These are phyloP conservation scores for Morpho deidamia DNA, from an alignment of 2,888 invertebrate genomes.

Conservation along the genomic window DNA sequence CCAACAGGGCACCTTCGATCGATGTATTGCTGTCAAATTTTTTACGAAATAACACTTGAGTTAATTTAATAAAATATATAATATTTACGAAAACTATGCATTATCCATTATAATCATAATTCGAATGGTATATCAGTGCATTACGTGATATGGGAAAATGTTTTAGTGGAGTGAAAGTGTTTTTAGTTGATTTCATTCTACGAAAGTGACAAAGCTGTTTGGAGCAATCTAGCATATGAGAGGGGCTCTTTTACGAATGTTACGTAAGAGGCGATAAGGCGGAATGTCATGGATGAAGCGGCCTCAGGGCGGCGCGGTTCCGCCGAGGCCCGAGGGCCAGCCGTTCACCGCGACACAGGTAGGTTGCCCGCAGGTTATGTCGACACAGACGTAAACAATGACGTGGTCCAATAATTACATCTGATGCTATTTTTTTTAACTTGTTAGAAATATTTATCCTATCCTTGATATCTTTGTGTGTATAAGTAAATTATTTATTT, in stretches of 20 bases:
- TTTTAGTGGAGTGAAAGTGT: conserved; percentile 60
- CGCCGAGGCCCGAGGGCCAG: conserved; percentile 46
- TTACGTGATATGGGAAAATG: conserved; percentile 16
- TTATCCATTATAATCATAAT: background rate
- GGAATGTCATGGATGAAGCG: conserved; percentile 75
- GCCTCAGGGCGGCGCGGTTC: conserved; percentile 45
- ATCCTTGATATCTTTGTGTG: too few species aligned
- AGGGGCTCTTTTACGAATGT: conserved; percentile 54
- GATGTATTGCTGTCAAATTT: conserved; percentile 68
- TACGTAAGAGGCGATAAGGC: conserved; percentile 63
- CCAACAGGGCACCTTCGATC: conserved; percentile 79
- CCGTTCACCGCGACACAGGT: conserved; percentile 58
- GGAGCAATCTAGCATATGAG: conserved; percentile 58
- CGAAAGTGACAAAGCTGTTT: conserved; percentile 62
- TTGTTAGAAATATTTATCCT: too few species aligned
- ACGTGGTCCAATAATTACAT: conserved; percentile 50
- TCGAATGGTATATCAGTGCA: conserved; percentile 9
- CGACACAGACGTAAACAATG: conserved; percentile 60
- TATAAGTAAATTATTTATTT: too few species aligned
- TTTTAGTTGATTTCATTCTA: conserved; percentile 41
- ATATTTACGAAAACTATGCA: conserved; percentile 19
- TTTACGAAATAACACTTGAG: conserved; percentile 35
- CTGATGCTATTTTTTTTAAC: conserved; percentile 1
- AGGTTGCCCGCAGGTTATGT: conserved; percentile 47
- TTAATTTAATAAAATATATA: conserved; percentile 42